Conservation (phyloP, 2,888 invertebrate species). For the Listrodromus nycthemerus region DNA sequence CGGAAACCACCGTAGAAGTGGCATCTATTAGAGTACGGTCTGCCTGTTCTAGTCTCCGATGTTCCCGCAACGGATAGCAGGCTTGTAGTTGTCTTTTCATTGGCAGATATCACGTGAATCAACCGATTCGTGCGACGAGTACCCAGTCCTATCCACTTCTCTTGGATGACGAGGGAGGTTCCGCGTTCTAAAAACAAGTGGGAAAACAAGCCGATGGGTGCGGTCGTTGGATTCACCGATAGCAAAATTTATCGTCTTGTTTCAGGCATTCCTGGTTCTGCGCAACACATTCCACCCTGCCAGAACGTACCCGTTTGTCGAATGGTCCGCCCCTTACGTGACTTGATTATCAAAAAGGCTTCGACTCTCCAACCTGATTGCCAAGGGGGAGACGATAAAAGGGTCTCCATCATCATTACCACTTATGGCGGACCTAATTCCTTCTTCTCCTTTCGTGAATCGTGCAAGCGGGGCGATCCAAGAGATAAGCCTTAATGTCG, state of each 20-base stretch:
- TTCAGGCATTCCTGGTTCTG: background rate
- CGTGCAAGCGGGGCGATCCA: background rate
- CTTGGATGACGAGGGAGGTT: background rate
- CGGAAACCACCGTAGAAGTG: slow-evolving; percentile 23
- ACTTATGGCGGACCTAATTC: background rate
- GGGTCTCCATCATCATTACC: background rate
- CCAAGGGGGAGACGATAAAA: background rate
- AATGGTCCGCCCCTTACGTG: slow-evolving; percentile 7
- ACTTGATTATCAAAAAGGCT: slow-evolving; percentile 3
- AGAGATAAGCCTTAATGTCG: background rate
- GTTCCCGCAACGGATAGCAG: background rate
- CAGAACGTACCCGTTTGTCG: background rate
- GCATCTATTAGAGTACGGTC: slow-evolving; percentile 15
- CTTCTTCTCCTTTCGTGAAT: background rate
- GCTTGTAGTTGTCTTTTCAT: slow-evolving; percentile 32
- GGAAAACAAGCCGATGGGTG: background rate
- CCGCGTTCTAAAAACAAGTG: background rate
- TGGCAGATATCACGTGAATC: slow-evolving; percentile 30
- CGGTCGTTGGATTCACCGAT: slow-evolving; percentile 8
- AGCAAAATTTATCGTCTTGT: background rate
- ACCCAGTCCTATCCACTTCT: background rate
- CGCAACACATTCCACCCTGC: background rate
- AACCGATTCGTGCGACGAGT: slow-evolving; percentile 9
- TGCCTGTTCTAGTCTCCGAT: background rate
- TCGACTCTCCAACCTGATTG: background rate